Evolutionary conservation across 2,797 vertebrate genomes (phyloP).

Genomic region (Protosalanx chinensis): DNA sequence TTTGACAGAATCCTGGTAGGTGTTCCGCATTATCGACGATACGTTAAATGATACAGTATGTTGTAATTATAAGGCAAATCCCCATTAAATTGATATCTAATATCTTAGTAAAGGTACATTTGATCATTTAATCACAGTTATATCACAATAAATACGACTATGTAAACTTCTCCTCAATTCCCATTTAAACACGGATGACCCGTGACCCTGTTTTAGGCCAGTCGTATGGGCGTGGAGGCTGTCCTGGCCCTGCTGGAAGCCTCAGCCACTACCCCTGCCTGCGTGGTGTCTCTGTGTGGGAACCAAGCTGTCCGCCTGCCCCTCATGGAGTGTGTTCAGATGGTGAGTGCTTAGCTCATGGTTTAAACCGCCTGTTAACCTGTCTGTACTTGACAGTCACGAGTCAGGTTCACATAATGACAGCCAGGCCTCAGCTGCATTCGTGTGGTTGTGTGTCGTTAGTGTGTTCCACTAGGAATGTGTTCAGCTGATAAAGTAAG

Average conservation of each 20-base stretch:
- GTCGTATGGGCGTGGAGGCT: constrained; percentile 96
- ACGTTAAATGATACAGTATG: background rate
- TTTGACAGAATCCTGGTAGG: constrained; percentile 96
- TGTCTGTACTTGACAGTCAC: background rate
- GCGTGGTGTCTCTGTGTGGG: constrained; percentile 90
- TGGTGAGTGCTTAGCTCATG: constrained; percentile 75
- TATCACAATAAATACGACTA: no score
- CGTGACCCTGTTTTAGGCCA: constrained; percentile 75
- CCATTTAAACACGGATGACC: background rate
- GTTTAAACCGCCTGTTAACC: no score
- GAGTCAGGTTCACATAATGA: background rate
- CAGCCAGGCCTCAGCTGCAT: background rate
- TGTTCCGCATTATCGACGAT: constrained; percentile 9
- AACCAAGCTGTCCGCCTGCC: constrained; percentile 94
- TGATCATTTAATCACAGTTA: no score
- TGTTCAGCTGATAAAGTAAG: constrained; percentile 85
- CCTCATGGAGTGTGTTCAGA: constrained; percentile 96
- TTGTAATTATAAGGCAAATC: background rate
- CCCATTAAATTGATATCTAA: background rate
- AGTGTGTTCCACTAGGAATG: constrained; percentile 92
- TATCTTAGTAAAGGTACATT: background rate
- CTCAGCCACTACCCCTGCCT: constrained; percentile 90
- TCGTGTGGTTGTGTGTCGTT: constrained; percentile 59
- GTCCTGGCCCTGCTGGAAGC: constrained; percentile 93
- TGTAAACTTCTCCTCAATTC: no score